Evolutionary conservation across 2,888 invertebrate genomes (phyloP).

Genomic region (Apamea epomidion): DNA sequence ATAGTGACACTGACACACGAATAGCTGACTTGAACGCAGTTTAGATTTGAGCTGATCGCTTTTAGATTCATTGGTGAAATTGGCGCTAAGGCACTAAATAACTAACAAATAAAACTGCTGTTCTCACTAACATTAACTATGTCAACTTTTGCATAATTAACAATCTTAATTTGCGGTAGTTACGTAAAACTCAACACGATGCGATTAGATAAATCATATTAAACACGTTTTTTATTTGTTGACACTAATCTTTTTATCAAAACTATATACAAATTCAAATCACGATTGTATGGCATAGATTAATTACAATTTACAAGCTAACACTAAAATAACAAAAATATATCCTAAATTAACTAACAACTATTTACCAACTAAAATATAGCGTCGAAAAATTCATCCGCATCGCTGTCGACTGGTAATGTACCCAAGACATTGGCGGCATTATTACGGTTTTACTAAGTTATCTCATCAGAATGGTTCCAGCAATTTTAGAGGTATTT

Average conservation of each 20-base stretch:
- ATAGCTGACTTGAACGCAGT: background rate
- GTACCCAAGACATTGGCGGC: too few species aligned
- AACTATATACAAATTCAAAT: constrained; percentile 15
- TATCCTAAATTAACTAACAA: too few species aligned
- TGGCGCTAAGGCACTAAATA: background rate
- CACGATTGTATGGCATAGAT: background rate
- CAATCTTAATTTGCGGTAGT: background rate
- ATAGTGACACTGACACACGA: background rate
- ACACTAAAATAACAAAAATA: too few species aligned
- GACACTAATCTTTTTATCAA: constrained; percentile 32
- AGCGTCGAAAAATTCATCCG: too few species aligned
- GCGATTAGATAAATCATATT: constrained; percentile 22
- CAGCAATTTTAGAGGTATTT: constrained; percentile 20
- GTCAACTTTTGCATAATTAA: constrained; percentile 8
- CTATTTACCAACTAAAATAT: too few species aligned
- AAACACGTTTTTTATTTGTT: constrained; percentile 1
- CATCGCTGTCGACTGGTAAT: too few species aligned
- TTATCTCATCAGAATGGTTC: constrained; percentile 19
- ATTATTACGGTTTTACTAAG: background rate
- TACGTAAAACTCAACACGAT: constrained; percentile 13
- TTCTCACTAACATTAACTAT: background rate
- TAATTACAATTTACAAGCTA: too few species aligned
- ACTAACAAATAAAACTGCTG: background rate
- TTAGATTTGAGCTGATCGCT: background rate
- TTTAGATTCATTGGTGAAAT: background rate